Evolutionary conservation across 2,797 vertebrate genomes (phyloP), one percentile per base, ranked within the genome.

Genomic region (Melanotaenia pygmaea): DNA sequence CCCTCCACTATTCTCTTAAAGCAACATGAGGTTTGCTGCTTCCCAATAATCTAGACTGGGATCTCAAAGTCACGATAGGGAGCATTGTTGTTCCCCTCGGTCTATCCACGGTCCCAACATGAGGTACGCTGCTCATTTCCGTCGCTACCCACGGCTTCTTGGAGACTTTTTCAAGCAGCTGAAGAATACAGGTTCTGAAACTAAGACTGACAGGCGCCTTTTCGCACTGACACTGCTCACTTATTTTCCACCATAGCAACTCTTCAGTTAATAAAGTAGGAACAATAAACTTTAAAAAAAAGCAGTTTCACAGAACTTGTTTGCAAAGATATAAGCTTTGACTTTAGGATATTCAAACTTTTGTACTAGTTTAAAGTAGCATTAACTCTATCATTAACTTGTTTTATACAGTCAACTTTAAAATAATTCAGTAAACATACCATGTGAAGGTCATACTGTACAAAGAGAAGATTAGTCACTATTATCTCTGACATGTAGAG

Each of bases 101-200:
- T 81, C 85, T 74, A 82, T 86, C 80, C 71, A 22, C 64, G 9
- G 77, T 73, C 83, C 75, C 87, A 51, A 80, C 77, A 89, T 88
- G 92, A 75, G 88, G 87, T 81, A 63, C 70, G 79, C 84, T 91
- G 89, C 90, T 93, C 90, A 94, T 94, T 93, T 90, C 92, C 88
- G 86, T 85, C 58, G 85, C 84, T 79, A 83, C 89, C 84, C 68
- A 59, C 72, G 89, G 87, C 76, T 83, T 84, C 85, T 80, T 59
- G 62, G 80, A 45, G 83, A 87, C 80, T 90, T 90, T 86, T 70
- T 85, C 74, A 80, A 82, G 51, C 79, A 79, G 77, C 72, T 75
- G 54, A 74, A 91, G 89, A 93, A 93, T 88, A 81, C 85, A 40
- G 67, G 54, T 64, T 85, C 68, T 35, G n/a, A 71, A 74, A 76